Percentiles rank a stretch among this genome's conserved stretches.
These are phyloP conservation scores for Aix galericulata DNA, from an alignment of 2,113 vertebrate genomes.

Conservation along the genomic window DNA sequence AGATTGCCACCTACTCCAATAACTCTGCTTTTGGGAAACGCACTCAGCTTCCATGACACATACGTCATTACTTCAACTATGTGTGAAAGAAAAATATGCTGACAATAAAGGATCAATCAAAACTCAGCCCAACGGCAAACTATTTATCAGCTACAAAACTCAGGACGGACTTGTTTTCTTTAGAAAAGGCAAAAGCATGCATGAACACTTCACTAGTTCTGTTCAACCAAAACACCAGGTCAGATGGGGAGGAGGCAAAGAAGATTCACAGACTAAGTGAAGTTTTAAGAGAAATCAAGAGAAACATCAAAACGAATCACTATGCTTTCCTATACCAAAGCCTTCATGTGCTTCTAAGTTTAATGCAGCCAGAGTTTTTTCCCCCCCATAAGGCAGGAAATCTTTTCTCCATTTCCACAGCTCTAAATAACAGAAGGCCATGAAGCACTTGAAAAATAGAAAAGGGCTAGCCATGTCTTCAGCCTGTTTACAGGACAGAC, in stretches of 20 bases:
- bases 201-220: neutral
- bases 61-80: constrained; percentile 96
- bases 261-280: neutral
- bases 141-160: neutral
- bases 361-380: neutral
- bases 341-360: neutral
- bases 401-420: neutral
- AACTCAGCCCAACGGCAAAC: neutral
- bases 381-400: neutral
- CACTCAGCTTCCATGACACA: constrained; percentile 92
- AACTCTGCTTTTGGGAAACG: constrained; percentile 84
- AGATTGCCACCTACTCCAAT: constrained; percentile 93
- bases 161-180: neutral
- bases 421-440: neutral
- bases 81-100: neutral
- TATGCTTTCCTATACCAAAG: neutral
- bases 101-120: neutral
- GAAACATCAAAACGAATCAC: neutral
- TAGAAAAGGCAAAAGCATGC: neutral
- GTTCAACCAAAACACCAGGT: neutral
- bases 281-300: neutral
- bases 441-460: neutral
- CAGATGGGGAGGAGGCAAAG: neutral
- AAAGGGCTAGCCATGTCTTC: neutral
- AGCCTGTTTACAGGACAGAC: neutral